A percentile compares a stretch with the other conserved stretches of the same genome.
Evolutionary conservation across 2,113 vertebrate genomes (phyloP).

Genomic region (Aspidoscelis tigris): DNA sequence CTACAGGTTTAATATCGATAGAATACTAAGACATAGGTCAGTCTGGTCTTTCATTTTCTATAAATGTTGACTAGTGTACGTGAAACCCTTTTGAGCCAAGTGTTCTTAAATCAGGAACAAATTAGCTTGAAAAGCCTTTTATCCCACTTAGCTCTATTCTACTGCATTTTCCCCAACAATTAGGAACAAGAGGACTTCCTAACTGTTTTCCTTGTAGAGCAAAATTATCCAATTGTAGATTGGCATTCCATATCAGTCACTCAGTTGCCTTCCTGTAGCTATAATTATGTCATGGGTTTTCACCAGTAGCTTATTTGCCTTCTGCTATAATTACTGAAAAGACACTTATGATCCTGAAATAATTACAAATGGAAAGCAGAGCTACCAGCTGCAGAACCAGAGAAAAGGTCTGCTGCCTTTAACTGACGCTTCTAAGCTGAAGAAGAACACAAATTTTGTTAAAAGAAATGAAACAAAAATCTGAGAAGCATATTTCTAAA

Average conservation of each 20-base stretch:
- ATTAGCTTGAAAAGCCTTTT: not conserved
- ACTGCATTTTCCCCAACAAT: not conserved
- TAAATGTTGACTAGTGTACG: not conserved
- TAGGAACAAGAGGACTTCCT: not conserved
- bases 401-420: not conserved
- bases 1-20: not conserved
- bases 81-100: not conserved
- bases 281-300: constrained; percentile 16
- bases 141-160: not conserved
- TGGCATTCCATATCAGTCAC: constrained; percentile 18
- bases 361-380: not conserved
- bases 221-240: not conserved
- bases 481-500: no score
- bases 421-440: not conserved
- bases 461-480: no score
- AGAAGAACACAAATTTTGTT: no score
- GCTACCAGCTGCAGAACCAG: not conserved
- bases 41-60: not conserved
- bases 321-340: constrained; percentile 23
- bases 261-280: constrained; percentile 10
- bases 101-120: constrained; percentile 10
- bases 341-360: not conserved
- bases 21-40: not conserved
- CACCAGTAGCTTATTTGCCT: constrained; percentile 10
- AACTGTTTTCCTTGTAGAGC: not conserved